phyloP scores from a whole-genome alignment of 2,888 invertebrate genomes.

The Isoperla grammatica region DNA sequence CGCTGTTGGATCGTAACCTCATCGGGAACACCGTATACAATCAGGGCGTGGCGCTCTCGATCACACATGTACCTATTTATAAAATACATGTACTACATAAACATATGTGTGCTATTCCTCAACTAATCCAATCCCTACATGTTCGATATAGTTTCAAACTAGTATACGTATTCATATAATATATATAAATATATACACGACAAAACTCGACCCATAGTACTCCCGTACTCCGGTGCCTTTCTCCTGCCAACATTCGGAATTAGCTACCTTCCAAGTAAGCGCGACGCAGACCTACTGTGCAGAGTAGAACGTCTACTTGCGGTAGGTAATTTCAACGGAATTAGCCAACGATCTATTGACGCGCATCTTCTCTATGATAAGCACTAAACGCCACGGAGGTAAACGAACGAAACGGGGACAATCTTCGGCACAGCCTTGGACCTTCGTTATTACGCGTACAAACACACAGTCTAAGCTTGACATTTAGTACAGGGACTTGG shows the following conservation, averaged over 20 bases:
- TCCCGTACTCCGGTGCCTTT: not conserved
- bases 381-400: not conserved
- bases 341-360: not conserved
- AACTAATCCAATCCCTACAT: too few relatives aligned
- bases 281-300: not conserved
- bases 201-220: not conserved
- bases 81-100: too few relatives aligned
- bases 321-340: slow-evolving; percentile 16
- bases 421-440: slow-evolving; percentile 19
- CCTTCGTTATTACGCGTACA: not conserved
- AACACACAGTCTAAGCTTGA: not conserved
- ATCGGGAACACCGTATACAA: too few relatives aligned
- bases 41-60: too few relatives aligned
- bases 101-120: too few relatives aligned
- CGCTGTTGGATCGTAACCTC: too few relatives aligned
- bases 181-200: not conserved
- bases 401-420: slow-evolving; percentile 13
- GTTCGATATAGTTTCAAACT: too few relatives aligned
- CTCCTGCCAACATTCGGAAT: slow-evolving; percentile 10
- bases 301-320: slow-evolving; percentile 20
- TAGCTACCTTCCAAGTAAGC: not conserved
- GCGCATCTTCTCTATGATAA: not conserved
- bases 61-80: too few relatives aligned
- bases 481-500: not conserved
- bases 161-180: too few relatives aligned